Evolutionary conservation across 2,797 vertebrate species (phyloP), one percentile per base, ranked within the genome.

Genomic region (Scarus forsteni): DNA sequence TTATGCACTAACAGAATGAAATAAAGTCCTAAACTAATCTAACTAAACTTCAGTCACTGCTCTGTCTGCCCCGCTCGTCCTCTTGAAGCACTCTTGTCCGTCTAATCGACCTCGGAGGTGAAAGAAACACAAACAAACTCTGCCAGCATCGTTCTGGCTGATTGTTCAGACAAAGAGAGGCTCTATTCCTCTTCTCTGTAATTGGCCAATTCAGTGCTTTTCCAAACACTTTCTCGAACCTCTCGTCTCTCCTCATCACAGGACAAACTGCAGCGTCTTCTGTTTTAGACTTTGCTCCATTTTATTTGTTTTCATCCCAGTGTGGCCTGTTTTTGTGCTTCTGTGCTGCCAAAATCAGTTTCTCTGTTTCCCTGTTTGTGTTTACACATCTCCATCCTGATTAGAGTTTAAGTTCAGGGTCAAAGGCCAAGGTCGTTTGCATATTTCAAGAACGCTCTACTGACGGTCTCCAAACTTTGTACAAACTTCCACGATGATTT

Each of bases 91-190:
- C 27, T 27, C 4, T 27, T 7, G 57, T 63, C 72, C 75, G 68
- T 67, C 57, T 69, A 52, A 56, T 83, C 72, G 83, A 79, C 70
- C 72, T 83, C 80, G 56, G 43, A 70, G 66, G 50, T 81, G 59
- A 75, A 18, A 55, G 56, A 72, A 73, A 19, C 55, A 43, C 13
- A 34, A 53, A 68, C 39, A 66, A 43, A 62, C 44, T 60, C 45
- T 34, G 48, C 35, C 19, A 59, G 51, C 62, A 73, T 77, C 67
- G 68, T 66, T 79, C 58, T 60, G 53, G n/a, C 44, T 60, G 68
- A 61, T 55, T 66, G 73, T 76, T 53, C 58, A 51, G 36, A 62
- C 39, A 61, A 57, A 69, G 58, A 12, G 42, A 59, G 53, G 13
- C 68, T 70, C 53, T 52, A 66, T 16, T 68, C 50, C 10, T 75